Base-by-base conservation (phyloP, 2,113 vertebrate species). In the Sebastes fasciatus region DNA sequence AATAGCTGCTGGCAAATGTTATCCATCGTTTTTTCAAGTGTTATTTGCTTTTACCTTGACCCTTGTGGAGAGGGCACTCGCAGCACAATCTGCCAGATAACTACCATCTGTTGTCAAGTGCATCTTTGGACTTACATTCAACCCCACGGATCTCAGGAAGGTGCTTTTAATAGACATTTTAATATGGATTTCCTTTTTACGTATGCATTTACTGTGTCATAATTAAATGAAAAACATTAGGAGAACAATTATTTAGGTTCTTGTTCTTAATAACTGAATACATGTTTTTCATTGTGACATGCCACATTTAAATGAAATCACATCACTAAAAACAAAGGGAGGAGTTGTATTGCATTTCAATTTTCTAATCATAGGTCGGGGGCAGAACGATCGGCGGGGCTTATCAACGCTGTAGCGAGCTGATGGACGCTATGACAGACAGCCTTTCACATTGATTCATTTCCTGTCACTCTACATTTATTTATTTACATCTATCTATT, bases 21-120 rank as follows among this genome's bases (percentile, higher is more conserved):
- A 80, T 62, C 17, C 61, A 78, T 74, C 67, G 21, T 61, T 74
- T 64, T 66, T 42, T 57, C 73, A 64, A 71, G 77, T 52, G 65
- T 85, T 83, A 69, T 84, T 85, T 89, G 72, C 65, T 88, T 86
- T 85, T 71, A 81, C 78, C 83, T 82, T 89, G 82, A 89, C 87
- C 87, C 77, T 78, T 42, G 66, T 52, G 48, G 70, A 65, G 76
- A 77, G 68, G 81, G 23, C 74, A 76, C 70, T 63, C 23, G 16
- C 75, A 46, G 43, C 74, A 65, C 88, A 89, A 85, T 83, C 88
- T 89, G 86, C 79, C 82, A 86, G 78, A 77, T 81, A 81, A 79
- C 76, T 73, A 69, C 75, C 85, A 86, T 90, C 85, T 92, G 89
- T 69, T 86, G 82, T 66, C 61, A 61, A 71, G 70, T 78, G 71